Conservation (phyloP, 1,140 invertebrate genomes). For the Thalassaphorura encarpata region DNA sequence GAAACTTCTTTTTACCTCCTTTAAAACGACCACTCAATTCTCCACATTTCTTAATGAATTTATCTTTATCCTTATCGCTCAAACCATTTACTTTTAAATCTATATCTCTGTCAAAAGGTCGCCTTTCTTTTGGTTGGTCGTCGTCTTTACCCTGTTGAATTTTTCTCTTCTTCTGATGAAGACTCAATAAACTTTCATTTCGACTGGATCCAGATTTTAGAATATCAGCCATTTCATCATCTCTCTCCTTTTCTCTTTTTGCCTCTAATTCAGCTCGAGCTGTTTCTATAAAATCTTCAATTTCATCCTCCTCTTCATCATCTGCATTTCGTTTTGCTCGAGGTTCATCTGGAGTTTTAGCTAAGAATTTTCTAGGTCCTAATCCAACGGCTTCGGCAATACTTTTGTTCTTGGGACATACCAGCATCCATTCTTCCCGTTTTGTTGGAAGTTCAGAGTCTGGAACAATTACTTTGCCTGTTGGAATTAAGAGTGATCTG, state of each 20-base stretch:
- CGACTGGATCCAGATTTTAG: conserved; percentile 3
- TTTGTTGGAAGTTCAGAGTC: not conserved
- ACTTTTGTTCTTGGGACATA: conserved; percentile 29
- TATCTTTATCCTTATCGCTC: conserved; percentile 40
- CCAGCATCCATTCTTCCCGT: conserved; percentile 32
- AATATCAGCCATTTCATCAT: conserved; percentile 22
- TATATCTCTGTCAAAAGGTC: conserved; percentile 42
- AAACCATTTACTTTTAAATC: conserved; percentile 42
- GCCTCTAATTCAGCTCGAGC: conserved; percentile 15
- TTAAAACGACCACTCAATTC: conserved; percentile 39
- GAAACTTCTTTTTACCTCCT: conserved; percentile 34
- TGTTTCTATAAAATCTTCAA: conserved; percentile 8
- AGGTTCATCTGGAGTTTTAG: conserved; percentile 24
- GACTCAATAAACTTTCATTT: conserved; percentile 34
- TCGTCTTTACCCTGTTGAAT: conserved; percentile 29
- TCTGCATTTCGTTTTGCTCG: conserved; percentile 1
- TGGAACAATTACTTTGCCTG: not conserved
- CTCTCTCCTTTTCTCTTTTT: conserved; percentile 17
- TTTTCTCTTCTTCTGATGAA: conserved; percentile 28
- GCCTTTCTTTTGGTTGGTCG: conserved; percentile 35
- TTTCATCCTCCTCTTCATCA: conserved; percentile 18
- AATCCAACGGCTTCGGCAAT: conserved; percentile 16
- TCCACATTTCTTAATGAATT: conserved; percentile 42
- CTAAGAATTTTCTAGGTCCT: conserved; percentile 24
- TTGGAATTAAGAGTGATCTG: not conserved